phyloP scores from a whole-genome alignment of 2,888 invertebrate species.

The Nemotelus pantherinus region DNA sequence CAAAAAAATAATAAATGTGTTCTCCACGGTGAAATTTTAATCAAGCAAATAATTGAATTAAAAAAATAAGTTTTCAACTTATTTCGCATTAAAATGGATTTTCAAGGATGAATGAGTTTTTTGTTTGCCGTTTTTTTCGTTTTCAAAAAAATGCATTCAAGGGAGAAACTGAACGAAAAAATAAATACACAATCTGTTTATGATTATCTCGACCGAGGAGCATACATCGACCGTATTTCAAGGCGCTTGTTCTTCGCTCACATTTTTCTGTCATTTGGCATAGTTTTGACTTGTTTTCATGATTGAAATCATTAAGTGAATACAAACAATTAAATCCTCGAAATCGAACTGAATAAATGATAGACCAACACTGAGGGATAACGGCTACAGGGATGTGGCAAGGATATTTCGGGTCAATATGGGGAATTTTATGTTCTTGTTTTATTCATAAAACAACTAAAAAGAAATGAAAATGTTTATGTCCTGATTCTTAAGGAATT shows the following conservation, averaged over 20 bases:
- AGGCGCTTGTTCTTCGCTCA: too few relatives aligned
- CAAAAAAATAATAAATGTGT: neutral
- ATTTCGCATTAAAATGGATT: constrained; percentile 25
- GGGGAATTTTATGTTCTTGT: constrained; percentile 25
- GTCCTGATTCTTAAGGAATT: constrained; percentile 25
- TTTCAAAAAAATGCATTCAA: constrained; percentile 28
- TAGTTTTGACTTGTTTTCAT: neutral
- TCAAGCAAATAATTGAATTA: constrained; percentile 19
- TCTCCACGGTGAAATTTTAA: constrained; percentile 12
- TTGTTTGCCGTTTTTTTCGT: constrained; percentile 6
- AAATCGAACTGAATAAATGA: constrained; percentile 58
- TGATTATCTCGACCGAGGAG: neutral
- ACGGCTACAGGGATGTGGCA: constrained; percentile 55
- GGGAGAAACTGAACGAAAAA: constrained; percentile 4
- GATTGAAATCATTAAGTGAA: constrained; percentile 41
- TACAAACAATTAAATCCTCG: constrained; percentile 47
- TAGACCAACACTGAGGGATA: constrained; percentile 65
- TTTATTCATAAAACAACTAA: constrained; percentile 21
- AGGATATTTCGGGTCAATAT: constrained; percentile 5
- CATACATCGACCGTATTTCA: constrained; percentile 11
- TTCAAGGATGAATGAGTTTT: constrained; percentile 47
- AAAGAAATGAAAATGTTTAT: too few relatives aligned
- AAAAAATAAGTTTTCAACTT: constrained; percentile 31
- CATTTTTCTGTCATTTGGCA: too few relatives aligned
- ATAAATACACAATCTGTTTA: constrained; percentile 21